Base-by-base conservation (phyloP, 2,888 invertebrate genomes). In the Linnaemya vulpina region DNA sequence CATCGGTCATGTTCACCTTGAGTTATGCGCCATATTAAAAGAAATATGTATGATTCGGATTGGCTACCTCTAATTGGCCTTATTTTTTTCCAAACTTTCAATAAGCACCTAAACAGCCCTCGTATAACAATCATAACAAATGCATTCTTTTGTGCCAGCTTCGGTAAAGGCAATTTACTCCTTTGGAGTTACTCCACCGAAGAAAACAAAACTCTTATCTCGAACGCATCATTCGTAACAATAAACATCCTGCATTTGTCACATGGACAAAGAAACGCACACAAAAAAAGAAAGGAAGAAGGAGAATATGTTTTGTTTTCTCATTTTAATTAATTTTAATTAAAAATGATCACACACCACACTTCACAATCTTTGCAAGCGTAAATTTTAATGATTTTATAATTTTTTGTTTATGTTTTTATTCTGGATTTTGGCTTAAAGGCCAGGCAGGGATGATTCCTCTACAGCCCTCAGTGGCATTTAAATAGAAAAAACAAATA, bases 241-340 rank as follows among this genome's bases (percentile, higher is more conserved):
- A 55, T 65, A 30, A 46, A 71, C 38, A 78, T 65, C 53, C 60
- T 77, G 73, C 71, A 78, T 83, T 74, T 81, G 71, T 70, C 62
- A 70, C 73, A 71, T 71, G 67, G 22, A 63, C 58, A 70, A 53
- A 70, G 9, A 80, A 86, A 75, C 40, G 49, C 62, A 78, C 49
- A 40, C 38, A 70, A 35, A 15, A 13, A 15, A 13, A 53, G 35
- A 73, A 67, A 62, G 74, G 65, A 81, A 30, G 30, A 65, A 43
- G 0, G 9, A 11, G 43, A 22, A 8, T 71, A 81, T 79, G 63
- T 80, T 84, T 58, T 79, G 55, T 75, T 76, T 67, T 76, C 25
- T 25, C 71, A 77, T 82, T 76, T 82, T 83, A 83, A 83, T 77
- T 83, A 83, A 76, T 83, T 83, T 83, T 83, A 83, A 83, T 83